phyloP scores from a whole-genome alignment of 2,113 vertebrate species.

The Phrynosoma platyrhinos region DNA sequence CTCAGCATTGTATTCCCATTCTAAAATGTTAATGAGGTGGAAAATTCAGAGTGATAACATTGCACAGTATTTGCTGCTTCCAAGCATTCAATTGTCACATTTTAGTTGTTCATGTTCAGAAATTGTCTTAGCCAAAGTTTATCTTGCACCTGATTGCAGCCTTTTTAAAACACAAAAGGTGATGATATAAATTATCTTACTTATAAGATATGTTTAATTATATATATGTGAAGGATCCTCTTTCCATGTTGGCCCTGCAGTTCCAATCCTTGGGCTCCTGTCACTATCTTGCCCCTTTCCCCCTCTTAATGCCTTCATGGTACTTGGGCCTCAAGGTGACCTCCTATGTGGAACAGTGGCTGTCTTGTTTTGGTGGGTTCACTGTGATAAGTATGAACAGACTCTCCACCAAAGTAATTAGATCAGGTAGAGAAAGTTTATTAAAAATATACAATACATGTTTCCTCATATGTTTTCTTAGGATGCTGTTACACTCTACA shows the following conservation, averaged over 20 bases:
- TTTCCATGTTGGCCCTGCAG: no score
- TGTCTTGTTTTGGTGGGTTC: no score
- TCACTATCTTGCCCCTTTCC: no score
- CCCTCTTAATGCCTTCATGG: no score
- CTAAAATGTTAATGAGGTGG: conserved; percentile 69
- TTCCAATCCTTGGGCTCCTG: no score
- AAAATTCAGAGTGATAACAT: conserved; percentile 76
- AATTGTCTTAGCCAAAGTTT: conserved; percentile 43
- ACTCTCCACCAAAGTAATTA: no score
- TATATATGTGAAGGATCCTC: no score
- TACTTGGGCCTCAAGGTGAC: no score
- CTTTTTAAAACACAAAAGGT: conserved; percentile 36
- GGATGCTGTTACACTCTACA: conserved; percentile 45
- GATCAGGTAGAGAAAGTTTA: no score
- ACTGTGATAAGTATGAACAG: no score
- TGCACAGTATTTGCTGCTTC: conserved; percentile 56
- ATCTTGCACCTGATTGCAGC: conserved; percentile 38
- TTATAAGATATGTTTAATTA: neutral
- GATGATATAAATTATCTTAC: conserved; percentile 33
- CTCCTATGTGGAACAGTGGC: no score
- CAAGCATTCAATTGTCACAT: conserved; percentile 36
- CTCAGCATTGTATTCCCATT: conserved; percentile 59
- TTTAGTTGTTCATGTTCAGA: conserved; percentile 41
- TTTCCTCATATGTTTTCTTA: neutral
- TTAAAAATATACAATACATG: no score